phyloP scores from a whole-genome alignment of 2,888 invertebrate genomes.

The Heliconius aoede region DNA sequence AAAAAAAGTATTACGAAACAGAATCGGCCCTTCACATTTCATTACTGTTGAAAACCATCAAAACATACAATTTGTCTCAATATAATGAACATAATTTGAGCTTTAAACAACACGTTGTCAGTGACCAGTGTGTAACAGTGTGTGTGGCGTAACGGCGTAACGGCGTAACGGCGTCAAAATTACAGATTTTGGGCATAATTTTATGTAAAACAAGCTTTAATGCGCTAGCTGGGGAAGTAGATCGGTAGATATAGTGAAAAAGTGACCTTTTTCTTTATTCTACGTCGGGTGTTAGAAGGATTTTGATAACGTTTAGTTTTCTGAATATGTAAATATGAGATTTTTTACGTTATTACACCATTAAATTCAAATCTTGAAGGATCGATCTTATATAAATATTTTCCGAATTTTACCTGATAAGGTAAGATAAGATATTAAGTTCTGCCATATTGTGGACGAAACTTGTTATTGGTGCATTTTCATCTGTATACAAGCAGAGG shows the following conservation, averaged over 20 bases:
- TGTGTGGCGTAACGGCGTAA: constrained; percentile 1
- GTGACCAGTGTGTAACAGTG: constrained; percentile 1
- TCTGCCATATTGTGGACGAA: too few relatives aligned
- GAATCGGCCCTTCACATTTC: not conserved
- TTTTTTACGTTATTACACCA: too few relatives aligned
- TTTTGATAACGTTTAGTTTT: too few relatives aligned
- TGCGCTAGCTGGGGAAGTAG: constrained; percentile 13
- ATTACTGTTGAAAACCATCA: constrained; percentile 2
- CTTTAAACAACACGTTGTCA: constrained; percentile 26
- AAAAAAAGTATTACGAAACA: not conserved
- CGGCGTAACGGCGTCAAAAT: constrained; percentile 38
- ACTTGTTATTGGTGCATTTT: too few relatives aligned
- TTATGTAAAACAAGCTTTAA: constrained; percentile 22
- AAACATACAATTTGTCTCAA: constrained; percentile 25
- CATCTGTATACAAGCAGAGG: too few relatives aligned
- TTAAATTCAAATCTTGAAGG: too few relatives aligned
- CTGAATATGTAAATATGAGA: too few relatives aligned
- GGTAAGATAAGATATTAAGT: too few relatives aligned
- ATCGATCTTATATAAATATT: too few relatives aligned
- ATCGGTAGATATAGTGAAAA: not conserved
- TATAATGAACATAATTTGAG: constrained; percentile 31
- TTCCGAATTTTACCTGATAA: too few relatives aligned
- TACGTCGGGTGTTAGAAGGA: too few relatives aligned
- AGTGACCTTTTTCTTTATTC: too few relatives aligned
- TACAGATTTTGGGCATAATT: constrained; percentile 30